Percentiles rank a stretch among this genome's conserved stretches.
phyloP scores from a whole-genome alignment of 1,140 invertebrate genomes.

The Pachypsylla venusta region DNA sequence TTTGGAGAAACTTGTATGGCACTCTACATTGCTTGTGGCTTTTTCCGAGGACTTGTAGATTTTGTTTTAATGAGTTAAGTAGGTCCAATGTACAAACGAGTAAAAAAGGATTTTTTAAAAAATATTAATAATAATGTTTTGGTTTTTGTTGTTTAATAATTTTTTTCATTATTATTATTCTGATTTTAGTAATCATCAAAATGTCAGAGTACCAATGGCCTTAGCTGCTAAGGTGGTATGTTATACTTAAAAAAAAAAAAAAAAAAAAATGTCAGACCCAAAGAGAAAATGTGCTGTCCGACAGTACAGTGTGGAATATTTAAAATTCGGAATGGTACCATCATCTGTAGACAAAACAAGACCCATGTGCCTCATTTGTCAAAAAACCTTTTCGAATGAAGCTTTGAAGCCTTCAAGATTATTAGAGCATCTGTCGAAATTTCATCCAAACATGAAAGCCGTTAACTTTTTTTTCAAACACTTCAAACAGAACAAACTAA shows the following conservation, averaged over 20 bases:
- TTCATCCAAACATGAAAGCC: slow-evolving; percentile 11
- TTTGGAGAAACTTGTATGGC: too few species aligned
- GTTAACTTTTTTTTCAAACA: slow-evolving; percentile 11
- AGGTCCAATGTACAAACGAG: too few species aligned
- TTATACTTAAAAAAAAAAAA: background rate
- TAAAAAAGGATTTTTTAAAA: too few species aligned
- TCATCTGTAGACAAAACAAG: slow-evolving; percentile 3
- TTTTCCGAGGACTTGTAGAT: too few species aligned
- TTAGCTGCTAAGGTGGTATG: too few species aligned
- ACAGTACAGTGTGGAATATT: slow-evolving; percentile 11
- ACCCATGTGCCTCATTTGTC: slow-evolving; percentile 10
- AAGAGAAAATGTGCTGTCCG: slow-evolving; percentile 8
- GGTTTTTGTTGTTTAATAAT: too few species aligned
- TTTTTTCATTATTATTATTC: too few species aligned
- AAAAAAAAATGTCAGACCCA: background rate
- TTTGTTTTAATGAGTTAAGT: too few species aligned
- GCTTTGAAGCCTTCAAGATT: slow-evolving; percentile 9
- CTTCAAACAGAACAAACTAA: slow-evolving; percentile 5
- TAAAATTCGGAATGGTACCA: slow-evolving; percentile 8
- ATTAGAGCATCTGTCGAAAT: background rate
- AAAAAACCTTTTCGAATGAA: slow-evolving; percentile 14
- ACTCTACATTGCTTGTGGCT: too few species aligned
- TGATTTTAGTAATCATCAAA: too few species aligned
- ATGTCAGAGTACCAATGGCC: too few species aligned
- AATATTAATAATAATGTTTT: too few species aligned